phyloP scores from a whole-genome alignment of 2,113 vertebrate species.

The Bothrops jararaca region DNA sequence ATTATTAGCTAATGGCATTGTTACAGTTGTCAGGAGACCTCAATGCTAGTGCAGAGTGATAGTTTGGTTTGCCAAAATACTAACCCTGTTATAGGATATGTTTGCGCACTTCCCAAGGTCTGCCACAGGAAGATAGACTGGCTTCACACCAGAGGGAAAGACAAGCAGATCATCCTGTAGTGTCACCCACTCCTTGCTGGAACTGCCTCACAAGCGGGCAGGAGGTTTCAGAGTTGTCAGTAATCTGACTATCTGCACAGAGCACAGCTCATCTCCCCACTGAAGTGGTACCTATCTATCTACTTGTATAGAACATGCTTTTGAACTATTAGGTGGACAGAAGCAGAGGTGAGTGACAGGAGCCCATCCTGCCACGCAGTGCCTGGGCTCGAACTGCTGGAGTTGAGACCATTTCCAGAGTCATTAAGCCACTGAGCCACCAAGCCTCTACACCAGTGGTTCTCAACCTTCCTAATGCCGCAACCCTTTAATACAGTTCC shows the following conservation, averaged over 20 bases:
- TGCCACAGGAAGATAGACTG: neutral
- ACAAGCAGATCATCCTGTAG: neutral
- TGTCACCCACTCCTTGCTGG: neutral
- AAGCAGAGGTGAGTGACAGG: neutral
- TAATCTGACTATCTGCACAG: neutral
- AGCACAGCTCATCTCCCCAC: neutral
- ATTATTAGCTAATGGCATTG: neutral
- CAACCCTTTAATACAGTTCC: too few species aligned
- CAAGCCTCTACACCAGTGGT: neutral
- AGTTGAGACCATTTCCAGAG: neutral
- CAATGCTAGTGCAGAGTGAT: neutral
- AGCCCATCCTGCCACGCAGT: neutral
- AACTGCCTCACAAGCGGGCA: fast-evolving
- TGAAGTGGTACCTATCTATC: neutral
- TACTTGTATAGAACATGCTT: neutral
- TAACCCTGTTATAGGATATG: neutral
- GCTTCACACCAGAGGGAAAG: neutral
- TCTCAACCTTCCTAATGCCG: too few species aligned
- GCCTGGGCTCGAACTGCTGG: neutral
- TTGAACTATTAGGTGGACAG: neutral
- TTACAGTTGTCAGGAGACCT: neutral
- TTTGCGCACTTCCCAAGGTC: neutral
- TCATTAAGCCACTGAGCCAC: neutral
- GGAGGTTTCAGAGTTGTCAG: neutral
- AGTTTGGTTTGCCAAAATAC: neutral